Evolutionary conservation across 2,888 invertebrate genomes (phyloP), one percentile per base, ranked within the genome.

Genomic region (Drosophila longiperda): DNA sequence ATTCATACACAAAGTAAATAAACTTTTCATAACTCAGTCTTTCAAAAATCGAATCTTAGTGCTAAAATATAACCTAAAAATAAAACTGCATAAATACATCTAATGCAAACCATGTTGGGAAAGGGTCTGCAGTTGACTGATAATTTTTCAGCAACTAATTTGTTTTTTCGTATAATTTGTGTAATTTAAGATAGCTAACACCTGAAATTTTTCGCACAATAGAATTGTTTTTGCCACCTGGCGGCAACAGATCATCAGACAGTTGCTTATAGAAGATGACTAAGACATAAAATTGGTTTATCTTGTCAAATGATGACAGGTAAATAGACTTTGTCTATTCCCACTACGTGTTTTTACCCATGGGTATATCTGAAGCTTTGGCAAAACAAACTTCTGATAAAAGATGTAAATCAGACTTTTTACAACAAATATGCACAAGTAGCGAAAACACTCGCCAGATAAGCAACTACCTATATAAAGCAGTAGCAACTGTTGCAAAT

Each of bases 251-350:
- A 11, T 52, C 54, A 50, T 23, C 49, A 20, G 7, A 54, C 38
- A 63, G 8, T 29, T 57, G 29, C 50, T 63, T 50, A 32, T 29
- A 48, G 36, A 55, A 42, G 75, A 77, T 83, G 89, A 89, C 78
- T 87, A 87, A 82, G 65, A 38, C 57, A 17, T 63, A 81, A 84
- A 87, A 89, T 65, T 33, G 20, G 45, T 40, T 89, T 83, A 83
- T 83, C 83, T 84, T 73, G 87, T 52, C 75, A 78, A 54, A 38
- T 66, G 65, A 34, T 20, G 50, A 67, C 49, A 71, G 38, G 54
- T 36, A 75, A 42, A 75, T 32, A 70, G 50, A 59, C 73, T 52
- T 54, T 66, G 77, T 54, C 64, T 80, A 75, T 63, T 59, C 40
- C 45, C 40, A 67, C 74, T 67, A 62, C 59, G 17, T 33, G 38